phyloP scores from a whole-genome alignment of 2,888 invertebrate species.

The Nomada flava region DNA sequence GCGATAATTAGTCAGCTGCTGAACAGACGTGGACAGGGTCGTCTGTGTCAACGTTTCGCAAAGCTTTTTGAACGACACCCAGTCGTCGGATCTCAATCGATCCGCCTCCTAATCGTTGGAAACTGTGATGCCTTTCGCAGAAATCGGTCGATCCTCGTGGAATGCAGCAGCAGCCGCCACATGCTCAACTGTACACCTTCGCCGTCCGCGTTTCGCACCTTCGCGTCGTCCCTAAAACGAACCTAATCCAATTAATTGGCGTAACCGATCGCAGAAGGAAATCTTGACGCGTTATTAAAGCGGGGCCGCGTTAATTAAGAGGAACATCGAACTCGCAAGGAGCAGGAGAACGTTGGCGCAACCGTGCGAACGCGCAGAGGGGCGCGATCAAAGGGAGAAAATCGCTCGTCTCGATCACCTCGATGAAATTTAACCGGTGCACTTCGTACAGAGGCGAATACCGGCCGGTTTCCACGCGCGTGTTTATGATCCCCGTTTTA shows the following conservation, averaged over 20 bases:
- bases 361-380: neutral
- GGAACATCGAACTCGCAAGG: constrained; percentile 11
- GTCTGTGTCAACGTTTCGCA: neutral
- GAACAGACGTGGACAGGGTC: no score
- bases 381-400: neutral
- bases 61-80: neutral
- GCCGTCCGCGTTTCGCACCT: neutral
- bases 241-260: constrained; percentile 21
- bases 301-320: constrained; percentile 20
- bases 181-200: neutral
- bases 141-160: neutral
- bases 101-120: neutral
- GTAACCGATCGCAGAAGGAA: no score
- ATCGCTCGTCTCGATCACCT: neutral
- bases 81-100: constrained; percentile 10
- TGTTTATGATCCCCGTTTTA: constrained; percentile 53
- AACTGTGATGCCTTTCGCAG: neutral
- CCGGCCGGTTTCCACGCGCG: constrained; percentile 7
- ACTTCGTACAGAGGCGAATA: constrained; percentile 21
- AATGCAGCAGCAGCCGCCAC: neutral
- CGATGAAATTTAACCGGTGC: constrained; percentile 33
- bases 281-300: constrained; percentile 2
- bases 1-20: neutral
- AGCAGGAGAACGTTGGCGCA: neutral
- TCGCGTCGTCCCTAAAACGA: neutral